These are phyloP conservation scores for Cynaeus angustus DNA, from an alignment of 2,888 invertebrate species.

Conservation along the genomic window DNA sequence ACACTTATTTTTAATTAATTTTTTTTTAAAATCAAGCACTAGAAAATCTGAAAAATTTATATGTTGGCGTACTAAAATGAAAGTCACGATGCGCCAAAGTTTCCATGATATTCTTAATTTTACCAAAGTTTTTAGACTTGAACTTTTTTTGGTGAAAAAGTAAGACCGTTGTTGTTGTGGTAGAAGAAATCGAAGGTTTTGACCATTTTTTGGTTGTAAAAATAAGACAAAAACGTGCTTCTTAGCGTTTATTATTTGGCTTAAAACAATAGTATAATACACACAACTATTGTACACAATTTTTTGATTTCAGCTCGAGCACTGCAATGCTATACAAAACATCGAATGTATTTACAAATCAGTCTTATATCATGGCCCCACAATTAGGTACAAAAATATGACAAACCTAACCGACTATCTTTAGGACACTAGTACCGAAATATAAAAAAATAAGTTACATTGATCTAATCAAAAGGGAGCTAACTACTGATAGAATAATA, in stretches of 20 bases:
- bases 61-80: too few species aligned
- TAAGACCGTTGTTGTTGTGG: too few species aligned
- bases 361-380: slow-evolving; percentile 65
- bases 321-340: slow-evolving; percentile 52
- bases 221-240: neutral
- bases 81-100: too few species aligned
- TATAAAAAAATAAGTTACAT: slow-evolving; percentile 31
- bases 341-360: slow-evolving; percentile 55
- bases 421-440: slow-evolving; percentile 20
- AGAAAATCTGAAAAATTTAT: too few species aligned
- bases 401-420: slow-evolving; percentile 23
- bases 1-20: too few species aligned
- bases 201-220: neutral
- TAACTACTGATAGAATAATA: neutral
- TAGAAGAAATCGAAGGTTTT: too few species aligned
- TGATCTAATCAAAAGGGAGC: slow-evolving; percentile 1
- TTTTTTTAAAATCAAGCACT: too few species aligned
- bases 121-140: too few species aligned
- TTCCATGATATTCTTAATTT: too few species aligned
- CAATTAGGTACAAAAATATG: slow-evolving; percentile 47
- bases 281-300: slow-evolving; percentile 54
- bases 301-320: slow-evolving; percentile 56
- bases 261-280: slow-evolving; percentile 53
- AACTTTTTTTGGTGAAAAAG: too few species aligned
- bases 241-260: slow-evolving; percentile 46